Conservation (phyloP, 2,113 vertebrate genomes). For the Piprites chloris region DNA sequence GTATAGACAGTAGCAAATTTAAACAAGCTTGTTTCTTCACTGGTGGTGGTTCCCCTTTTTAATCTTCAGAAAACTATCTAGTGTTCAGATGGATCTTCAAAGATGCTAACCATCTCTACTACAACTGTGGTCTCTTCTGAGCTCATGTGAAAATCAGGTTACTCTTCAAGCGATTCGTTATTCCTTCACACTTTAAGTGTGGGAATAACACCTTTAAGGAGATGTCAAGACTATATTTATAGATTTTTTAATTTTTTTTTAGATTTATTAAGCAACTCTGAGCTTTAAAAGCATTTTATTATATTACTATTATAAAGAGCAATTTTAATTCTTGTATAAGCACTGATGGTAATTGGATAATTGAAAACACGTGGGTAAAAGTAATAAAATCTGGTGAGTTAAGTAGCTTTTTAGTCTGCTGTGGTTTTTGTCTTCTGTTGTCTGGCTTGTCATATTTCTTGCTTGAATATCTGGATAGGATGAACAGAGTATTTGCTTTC, state of each 20-base stretch:
- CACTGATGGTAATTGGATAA: neutral
- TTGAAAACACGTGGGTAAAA: neutral
- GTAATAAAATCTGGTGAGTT: neutral
- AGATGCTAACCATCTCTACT: neutral
- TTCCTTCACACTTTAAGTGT: neutral
- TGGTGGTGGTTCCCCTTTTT: neutral
- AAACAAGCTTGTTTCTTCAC: slow-evolving; percentile 20
- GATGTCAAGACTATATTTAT: neutral
- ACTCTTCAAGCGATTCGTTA: neutral
- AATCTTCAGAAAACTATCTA: neutral
- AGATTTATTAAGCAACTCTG: neutral
- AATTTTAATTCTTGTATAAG: neutral
- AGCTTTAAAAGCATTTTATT: neutral
- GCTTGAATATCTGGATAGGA: neutral
- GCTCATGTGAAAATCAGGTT: neutral
- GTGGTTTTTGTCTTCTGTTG: neutral
- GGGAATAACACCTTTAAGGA: neutral
- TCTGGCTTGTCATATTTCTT: neutral
- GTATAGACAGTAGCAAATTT: neutral
- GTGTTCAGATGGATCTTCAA: neutral
- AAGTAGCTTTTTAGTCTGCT: neutral
- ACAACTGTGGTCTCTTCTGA: neutral
- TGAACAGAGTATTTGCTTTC: neutral
- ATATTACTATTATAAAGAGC: neutral
- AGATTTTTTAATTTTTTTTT: neutral